Evolutionary conservation across 2,888 invertebrate genomes (phyloP).

Genomic region (Stomorhina lunata): DNA sequence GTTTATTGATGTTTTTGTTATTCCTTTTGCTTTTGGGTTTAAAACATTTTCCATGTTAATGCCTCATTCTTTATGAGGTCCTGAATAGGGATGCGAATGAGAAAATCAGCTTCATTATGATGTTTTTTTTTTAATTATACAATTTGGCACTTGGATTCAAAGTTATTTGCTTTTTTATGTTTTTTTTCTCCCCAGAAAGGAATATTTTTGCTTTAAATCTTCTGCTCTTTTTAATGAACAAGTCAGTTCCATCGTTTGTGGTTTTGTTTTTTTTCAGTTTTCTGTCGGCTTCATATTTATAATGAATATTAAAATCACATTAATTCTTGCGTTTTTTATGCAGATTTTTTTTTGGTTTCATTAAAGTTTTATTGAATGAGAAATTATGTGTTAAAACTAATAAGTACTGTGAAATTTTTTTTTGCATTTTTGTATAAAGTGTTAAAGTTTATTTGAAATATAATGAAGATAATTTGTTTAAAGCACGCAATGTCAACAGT

Average conservation of each 20-base stretch:
- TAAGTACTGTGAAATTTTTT: too few relatives aligned
- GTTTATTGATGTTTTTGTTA: neutral
- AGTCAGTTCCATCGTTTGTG: neutral
- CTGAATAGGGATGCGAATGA: neutral
- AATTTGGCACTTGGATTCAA: neutral
- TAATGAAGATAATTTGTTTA: neutral
- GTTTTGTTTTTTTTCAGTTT: neutral
- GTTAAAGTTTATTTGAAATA: neutral
- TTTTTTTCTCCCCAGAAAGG: neutral
- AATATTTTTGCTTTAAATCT: neutral
- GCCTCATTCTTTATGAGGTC: neutral
- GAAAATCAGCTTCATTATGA: slow-evolving; percentile 4
- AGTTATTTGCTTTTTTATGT: neutral
- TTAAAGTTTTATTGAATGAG: neutral
- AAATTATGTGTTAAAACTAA: neutral
- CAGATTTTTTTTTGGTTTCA: too few relatives aligned
- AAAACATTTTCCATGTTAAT: slow-evolving; percentile 33
- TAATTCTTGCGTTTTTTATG: neutral
- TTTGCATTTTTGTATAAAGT: neutral
- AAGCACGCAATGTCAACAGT: neutral
- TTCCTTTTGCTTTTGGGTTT: neutral
- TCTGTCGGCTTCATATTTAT: neutral
- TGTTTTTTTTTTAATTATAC: slow-evolving; percentile 1
- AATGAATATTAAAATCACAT: neutral
- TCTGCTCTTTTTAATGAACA: neutral